Evolutionary conservation across 1,140 invertebrate species (phyloP).

Genomic region (Coelopa frigida): DNA sequence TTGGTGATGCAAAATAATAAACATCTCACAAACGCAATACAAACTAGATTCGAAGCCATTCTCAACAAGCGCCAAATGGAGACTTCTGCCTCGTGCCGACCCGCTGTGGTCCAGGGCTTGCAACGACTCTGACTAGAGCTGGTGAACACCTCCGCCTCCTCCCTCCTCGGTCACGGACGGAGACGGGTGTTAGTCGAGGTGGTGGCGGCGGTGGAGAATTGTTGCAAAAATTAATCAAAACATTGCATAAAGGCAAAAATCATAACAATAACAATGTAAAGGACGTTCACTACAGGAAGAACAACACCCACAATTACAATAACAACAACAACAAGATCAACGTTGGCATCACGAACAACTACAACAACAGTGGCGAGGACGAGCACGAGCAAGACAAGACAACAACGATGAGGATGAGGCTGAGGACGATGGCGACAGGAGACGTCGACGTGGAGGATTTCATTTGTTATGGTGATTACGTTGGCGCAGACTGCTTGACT

Average conservation of each 20-base stretch:
- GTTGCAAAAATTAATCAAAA: conserved; percentile 15
- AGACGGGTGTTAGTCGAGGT: not conserved
- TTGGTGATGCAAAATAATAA: no score
- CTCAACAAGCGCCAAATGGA: no score
- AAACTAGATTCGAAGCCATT: no score
- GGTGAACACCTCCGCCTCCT: no score
- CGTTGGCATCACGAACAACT: not conserved
- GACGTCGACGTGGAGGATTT: conserved; percentile 15
- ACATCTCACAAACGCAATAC: no score
- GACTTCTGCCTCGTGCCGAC: no score
- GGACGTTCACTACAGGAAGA: not conserved
- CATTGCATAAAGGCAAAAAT: conserved; percentile 15
- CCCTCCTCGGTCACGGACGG: no score
- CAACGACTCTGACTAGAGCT: no score
- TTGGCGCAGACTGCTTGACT: conserved; percentile 9
- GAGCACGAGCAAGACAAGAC: no score
- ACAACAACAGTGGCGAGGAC: not conserved
- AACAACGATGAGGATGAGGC: not conserved
- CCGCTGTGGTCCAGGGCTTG: no score
- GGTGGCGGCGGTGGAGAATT: not conserved
- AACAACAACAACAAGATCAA: conserved; percentile 1
- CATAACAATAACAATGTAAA: conserved; percentile 10
- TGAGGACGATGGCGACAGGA: not conserved
- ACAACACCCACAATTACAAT: not conserved
- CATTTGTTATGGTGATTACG: conserved; percentile 18